phyloP scores from a whole-genome alignment of 1,140 invertebrate species.

The Temnothorax curvispinosus region DNA sequence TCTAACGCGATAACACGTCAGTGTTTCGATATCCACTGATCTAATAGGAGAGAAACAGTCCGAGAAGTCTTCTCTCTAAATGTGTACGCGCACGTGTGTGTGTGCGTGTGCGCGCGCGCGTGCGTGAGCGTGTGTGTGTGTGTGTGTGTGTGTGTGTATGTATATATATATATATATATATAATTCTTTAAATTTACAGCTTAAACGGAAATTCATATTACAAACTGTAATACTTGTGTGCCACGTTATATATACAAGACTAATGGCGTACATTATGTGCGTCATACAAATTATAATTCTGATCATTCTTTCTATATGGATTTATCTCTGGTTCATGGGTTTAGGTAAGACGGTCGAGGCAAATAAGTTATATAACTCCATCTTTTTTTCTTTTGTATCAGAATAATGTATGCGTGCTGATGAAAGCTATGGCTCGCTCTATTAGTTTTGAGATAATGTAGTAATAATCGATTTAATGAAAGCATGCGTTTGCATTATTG shows the following conservation, averaged over 20 bases:
- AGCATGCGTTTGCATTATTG: not conserved
- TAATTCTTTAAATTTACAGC: conserved; percentile 3
- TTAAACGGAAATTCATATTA: not conserved
- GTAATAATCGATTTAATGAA: not conserved
- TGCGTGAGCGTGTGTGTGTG: not conserved
- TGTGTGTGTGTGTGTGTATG: no score
- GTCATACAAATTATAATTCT: conserved; percentile 25
- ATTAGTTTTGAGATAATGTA: not conserved
- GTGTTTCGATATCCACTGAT: conserved; percentile 13
- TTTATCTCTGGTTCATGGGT: conserved; percentile 42
- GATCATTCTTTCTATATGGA: conserved; percentile 5
- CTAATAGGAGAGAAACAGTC: conserved; percentile 14
- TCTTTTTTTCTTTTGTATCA: not conserved
- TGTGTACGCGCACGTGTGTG: not conserved
- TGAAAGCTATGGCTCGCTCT: not conserved
- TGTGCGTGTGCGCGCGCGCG: not conserved
- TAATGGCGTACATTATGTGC: conserved; percentile 36
- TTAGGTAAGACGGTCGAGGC: conserved; percentile 3
- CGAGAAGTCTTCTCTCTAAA: not conserved
- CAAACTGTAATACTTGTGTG: not conserved
- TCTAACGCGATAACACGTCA: conserved; percentile 1
- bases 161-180: not conserved
- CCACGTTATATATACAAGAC: not conserved
- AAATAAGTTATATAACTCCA: not conserved
- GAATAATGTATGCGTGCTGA: not conserved